phyloP scores from a whole-genome alignment of 2,797 vertebrate genomes.

The Peromyscus aztecus region DNA sequence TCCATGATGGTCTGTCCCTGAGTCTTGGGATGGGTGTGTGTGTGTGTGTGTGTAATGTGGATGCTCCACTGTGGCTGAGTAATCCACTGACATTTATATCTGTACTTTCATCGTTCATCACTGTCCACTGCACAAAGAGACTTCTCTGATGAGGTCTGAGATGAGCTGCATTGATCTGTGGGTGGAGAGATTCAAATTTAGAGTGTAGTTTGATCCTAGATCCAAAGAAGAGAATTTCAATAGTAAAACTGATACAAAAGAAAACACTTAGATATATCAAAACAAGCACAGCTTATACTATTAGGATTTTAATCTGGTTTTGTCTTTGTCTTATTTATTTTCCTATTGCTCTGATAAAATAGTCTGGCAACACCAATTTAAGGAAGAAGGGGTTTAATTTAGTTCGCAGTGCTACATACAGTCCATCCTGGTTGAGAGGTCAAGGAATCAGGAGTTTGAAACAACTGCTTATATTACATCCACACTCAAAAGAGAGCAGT shows the following conservation, averaged over 20 bases:
- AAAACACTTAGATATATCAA: slow-evolving; percentile 23
- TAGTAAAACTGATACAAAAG: slow-evolving; percentile 22
- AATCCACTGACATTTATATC: not conserved
- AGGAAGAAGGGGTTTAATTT: not conserved
- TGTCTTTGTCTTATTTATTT: not conserved
- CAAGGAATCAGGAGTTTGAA: not conserved
- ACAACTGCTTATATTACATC: not conserved
- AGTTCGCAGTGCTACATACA: not conserved
- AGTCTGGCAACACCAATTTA: not conserved
- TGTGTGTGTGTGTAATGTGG: not conserved
- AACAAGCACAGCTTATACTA: not conserved
- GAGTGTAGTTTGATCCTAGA: not conserved
- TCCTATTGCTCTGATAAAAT: not conserved
- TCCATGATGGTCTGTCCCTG: not conserved
- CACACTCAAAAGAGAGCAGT: not conserved
- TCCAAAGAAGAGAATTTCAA: not conserved
- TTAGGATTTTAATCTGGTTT: not conserved
- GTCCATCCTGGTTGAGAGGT: not conserved
- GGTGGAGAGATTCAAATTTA: not conserved
- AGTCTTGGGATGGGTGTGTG: not conserved
- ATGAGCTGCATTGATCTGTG: not conserved
- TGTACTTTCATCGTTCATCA: not conserved
- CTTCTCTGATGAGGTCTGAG: not conserved
- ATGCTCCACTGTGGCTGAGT: not conserved
- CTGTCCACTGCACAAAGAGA: not conserved